phyloP scores from a whole-genome alignment of 2,797 vertebrate genomes.

The Hemibagrus guttatus region DNA sequence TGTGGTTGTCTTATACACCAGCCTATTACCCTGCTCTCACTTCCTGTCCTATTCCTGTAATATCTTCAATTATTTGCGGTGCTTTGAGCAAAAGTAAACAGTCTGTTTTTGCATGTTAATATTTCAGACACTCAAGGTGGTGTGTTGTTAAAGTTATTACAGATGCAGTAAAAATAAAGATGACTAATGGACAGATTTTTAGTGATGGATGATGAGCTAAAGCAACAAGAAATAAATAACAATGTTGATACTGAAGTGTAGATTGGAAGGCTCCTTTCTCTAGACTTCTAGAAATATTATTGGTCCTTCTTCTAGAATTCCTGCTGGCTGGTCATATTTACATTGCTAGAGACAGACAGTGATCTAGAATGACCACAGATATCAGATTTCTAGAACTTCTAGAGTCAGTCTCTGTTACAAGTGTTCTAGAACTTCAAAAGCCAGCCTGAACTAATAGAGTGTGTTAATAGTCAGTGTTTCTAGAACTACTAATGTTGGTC shows the following conservation, averaged over 20 bases:
- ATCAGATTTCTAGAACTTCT: background rate
- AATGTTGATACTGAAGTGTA: background rate
- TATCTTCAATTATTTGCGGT: background rate
- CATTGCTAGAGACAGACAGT: background rate
- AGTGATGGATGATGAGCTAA: background rate
- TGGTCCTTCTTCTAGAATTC: background rate
- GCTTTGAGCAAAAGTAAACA: background rate
- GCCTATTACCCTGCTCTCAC: background rate
- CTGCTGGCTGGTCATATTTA: background rate
- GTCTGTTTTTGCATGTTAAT: background rate
- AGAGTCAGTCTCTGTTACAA: background rate
- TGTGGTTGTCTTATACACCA: background rate
- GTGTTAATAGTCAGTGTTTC: too few relatives aligned
- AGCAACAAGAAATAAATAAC: background rate
- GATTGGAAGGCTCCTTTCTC: background rate
- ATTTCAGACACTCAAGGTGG: background rate
- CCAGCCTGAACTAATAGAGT: too few relatives aligned
- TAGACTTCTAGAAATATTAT: background rate
- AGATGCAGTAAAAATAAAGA: background rate
- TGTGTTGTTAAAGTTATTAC: background rate
- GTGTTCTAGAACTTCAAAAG: background rate
- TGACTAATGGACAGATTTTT: background rate
- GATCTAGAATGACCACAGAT: background rate
- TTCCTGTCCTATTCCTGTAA: slow-evolving; percentile 27
- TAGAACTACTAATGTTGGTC: too few relatives aligned